Evolutionary conservation across 2,113 vertebrate species (phyloP).

Genomic region (Hiodon tergisus): DNA sequence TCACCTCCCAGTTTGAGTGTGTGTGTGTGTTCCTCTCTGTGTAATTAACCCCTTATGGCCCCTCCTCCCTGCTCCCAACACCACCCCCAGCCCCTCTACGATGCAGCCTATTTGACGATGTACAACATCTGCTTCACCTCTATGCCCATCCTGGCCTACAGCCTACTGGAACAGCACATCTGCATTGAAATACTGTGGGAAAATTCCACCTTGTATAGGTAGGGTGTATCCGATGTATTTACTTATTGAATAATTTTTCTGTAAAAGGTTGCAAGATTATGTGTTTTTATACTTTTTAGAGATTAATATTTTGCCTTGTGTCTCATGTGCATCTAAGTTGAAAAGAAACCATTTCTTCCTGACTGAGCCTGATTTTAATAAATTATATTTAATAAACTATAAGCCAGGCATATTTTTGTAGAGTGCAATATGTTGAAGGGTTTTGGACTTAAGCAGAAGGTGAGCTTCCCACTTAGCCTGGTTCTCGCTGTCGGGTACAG

Average conservation of each 20-base stretch:
- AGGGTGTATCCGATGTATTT: slow-evolving; percentile 5
- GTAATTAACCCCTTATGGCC: slow-evolving; percentile 51
- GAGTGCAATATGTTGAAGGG: no score
- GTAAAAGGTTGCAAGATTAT: no score
- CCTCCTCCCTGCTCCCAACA: slow-evolving; percentile 29
- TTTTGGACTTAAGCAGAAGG: no score
- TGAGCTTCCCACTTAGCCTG: no score
- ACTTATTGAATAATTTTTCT: no score
- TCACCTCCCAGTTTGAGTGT: not conserved
- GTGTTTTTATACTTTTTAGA: no score
- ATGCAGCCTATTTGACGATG: slow-evolving; percentile 96
- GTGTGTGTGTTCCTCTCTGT: slow-evolving; percentile 37
- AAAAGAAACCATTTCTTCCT: no score
- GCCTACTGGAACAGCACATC: slow-evolving; percentile 92
- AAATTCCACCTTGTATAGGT: slow-evolving; percentile 68
- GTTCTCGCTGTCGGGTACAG: slow-evolving; percentile 49
- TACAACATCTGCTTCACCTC: slow-evolving; percentile 99
- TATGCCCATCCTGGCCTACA: slow-evolving; percentile 93
- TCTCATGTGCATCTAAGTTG: no score
- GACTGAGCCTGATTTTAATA: no score
- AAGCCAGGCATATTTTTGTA: no score
- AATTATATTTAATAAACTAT: no score
- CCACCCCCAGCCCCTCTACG: slow-evolving; percentile 84
- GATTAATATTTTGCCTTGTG: not conserved
- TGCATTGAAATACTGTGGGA: slow-evolving; percentile 73